Evolutionary conservation across 2,113 vertebrate genomes (phyloP), one percentile per base, ranked within the genome.

Genomic region (Tonatia bakeri): DNA sequence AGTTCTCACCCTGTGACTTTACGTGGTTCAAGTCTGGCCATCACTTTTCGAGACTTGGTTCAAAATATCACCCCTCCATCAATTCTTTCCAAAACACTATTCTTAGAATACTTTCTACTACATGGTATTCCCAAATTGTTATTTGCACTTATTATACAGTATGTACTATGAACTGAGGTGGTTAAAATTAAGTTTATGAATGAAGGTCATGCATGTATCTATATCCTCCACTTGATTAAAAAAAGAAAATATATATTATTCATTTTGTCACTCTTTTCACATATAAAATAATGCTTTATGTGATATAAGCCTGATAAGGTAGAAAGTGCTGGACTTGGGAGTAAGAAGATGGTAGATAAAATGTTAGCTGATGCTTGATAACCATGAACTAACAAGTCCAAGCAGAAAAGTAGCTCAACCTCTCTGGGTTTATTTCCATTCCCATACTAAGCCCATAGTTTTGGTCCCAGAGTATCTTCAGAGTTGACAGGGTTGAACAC

Each of bases 401-500:
- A 83, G 70, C 31, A 90, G 61, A 84, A 38, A 36, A 81, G 20
- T 2, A 85, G 16, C 33, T 43, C 1, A 22, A 61, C n/a, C 8
- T 38, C 70, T 84, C 59, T 69, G 11, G 15, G 54, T 24, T 50
- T 85, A 6, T 43, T 91, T 94, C 67, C 90, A 94, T n/a, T n/a
- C 13, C 33, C 12, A 50, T 14, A 19, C 2, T 0, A 81, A 94
- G 26, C 54, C 20, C n/a, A 4, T 13, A 13, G 5, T 28, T 13
- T 16, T 19, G 0, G 5, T 31, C 15, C 19, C 19, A 0, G 20
- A 80, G 26, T 76, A 40, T 14, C 59, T 50, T 8, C 19, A 45
- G 14, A 47, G 7, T 4, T 33, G 61, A 38, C 0, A 20, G 15
- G 0, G 20, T 0, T 17, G 0, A 75, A 65, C 81, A 10, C 0